A percentile compares a stretch with the other conserved stretches of the same genome.
Evolutionary conservation across 2,797 vertebrate genomes (phyloP).

Genomic region (Lagothrix lagotricha): DNA sequence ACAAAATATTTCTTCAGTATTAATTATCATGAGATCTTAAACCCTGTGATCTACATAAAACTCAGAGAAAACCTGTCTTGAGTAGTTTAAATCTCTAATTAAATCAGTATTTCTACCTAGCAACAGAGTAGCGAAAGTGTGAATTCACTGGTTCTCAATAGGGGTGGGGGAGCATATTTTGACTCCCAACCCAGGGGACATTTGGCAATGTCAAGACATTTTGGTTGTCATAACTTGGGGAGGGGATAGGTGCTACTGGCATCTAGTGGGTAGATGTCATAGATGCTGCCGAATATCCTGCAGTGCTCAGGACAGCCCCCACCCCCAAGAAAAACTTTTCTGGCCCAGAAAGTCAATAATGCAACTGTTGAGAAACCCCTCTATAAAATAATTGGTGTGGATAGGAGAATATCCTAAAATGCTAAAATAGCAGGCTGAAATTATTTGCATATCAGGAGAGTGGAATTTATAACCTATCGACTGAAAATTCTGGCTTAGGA

Average conservation of each 20-base stretch:
- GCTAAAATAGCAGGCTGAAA: not conserved
- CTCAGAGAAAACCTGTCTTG: not conserved
- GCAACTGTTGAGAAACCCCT: not conserved
- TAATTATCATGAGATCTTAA: not conserved
- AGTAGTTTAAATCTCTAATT: not conserved
- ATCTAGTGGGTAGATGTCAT: not conserved
- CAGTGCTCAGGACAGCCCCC: not conserved
- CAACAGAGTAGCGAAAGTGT: not conserved
- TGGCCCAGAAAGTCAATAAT: not conserved
- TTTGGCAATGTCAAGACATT: not conserved
- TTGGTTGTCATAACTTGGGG: not conserved
- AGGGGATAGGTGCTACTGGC: not conserved
- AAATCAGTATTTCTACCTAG: not conserved
- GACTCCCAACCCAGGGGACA: not conserved
- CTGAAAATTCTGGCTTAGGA: not conserved
- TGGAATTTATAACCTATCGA: not conserved
- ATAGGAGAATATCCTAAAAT: not conserved
- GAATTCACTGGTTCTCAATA: not conserved
- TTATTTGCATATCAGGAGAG: not conserved
- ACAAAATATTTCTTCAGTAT: not conserved
- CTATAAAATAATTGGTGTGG: not conserved
- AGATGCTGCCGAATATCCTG: not conserved
- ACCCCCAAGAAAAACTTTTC: not conserved
- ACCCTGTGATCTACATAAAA: not conserved
- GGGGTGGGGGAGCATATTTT: not conserved